Evolutionary conservation across 2,888 invertebrate species (phyloP).

Genomic region (Synanthedon myopaeformis): DNA sequence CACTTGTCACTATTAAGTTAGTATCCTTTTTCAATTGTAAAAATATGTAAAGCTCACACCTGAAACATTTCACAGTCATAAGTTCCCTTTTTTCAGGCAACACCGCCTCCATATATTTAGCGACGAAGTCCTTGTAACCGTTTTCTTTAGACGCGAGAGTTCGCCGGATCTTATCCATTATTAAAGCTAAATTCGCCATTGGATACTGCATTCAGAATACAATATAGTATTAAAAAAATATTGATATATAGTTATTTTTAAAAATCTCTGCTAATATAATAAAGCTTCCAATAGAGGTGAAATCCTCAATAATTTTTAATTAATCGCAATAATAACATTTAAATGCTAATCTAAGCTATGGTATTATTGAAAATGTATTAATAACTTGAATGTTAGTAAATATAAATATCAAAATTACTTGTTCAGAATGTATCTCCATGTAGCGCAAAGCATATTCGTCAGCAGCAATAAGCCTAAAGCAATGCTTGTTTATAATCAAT

Average conservation of each 20-base stretch:
- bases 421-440: constrained; percentile 82
- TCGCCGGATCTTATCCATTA: constrained; percentile 80
- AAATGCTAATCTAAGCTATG: not conserved
- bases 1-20: constrained; percentile 1
- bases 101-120: constrained; percentile 72
- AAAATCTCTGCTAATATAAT: too few relatives aligned
- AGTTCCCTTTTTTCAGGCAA: constrained; percentile 44
- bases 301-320: too few relatives aligned
- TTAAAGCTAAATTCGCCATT: constrained; percentile 76
- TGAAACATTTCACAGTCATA: constrained; percentile 56
- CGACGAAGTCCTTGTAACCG: constrained; percentile 81
- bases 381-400: not conserved
- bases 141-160: constrained; percentile 70
- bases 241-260: too few relatives aligned
- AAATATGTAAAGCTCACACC: constrained; percentile 32
- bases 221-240: too few relatives aligned
- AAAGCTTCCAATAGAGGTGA: too few relatives aligned
- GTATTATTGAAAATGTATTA: too few relatives aligned
- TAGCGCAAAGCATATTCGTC: constrained; percentile 90
- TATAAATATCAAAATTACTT: constrained; percentile 59
- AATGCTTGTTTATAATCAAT: constrained; percentile 80
- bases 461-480: constrained; percentile 82
- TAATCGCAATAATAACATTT: too few relatives aligned
- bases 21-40: not conserved
- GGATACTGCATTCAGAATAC: constrained; percentile 69